Evolutionary conservation across 2,888 invertebrate species (phyloP).

Genomic region (Drosophila meridiana): DNA sequence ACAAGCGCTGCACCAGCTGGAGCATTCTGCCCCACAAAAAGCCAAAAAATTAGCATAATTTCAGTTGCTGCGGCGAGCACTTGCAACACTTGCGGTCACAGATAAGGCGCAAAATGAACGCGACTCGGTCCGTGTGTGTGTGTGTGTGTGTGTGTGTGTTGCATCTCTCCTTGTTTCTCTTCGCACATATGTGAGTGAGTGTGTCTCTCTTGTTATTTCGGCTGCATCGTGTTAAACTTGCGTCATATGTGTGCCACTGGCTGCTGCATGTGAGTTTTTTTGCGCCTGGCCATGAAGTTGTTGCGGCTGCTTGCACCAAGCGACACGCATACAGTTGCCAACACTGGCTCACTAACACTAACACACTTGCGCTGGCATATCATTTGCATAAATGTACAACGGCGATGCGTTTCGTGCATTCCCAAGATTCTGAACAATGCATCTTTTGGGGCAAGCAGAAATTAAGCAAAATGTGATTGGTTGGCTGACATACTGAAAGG

Average conservation of each 20-base stretch:
- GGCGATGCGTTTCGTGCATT: constrained; percentile 41
- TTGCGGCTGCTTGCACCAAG: constrained; percentile 42
- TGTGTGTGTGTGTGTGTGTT: constrained; percentile 15
- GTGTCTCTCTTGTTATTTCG: constrained; percentile 50
- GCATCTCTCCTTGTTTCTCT: not conserved
- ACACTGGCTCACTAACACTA: constrained; percentile 15
- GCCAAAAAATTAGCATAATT: constrained; percentile 76
- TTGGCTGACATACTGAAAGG: not conserved
- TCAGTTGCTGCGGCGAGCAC: constrained; percentile 61
- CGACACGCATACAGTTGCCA: constrained; percentile 23
- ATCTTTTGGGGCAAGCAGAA: constrained; percentile 19
- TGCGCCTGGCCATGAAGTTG: constrained; percentile 51
- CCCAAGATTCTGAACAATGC: constrained; percentile 49
- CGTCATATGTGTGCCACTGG: constrained; percentile 48
- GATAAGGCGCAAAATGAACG: constrained; percentile 77
- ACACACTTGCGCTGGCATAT: constrained; percentile 21
- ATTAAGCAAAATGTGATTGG: not conserved
- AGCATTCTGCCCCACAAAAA: constrained; percentile 69
- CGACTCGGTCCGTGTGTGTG: constrained; percentile 31
- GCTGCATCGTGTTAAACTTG: constrained; percentile 56
- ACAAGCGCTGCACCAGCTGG: constrained; percentile 36
- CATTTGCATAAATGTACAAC: constrained; percentile 73
- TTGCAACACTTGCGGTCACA: constrained; percentile 68
- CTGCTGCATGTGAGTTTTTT: constrained; percentile 33
- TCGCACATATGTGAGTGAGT: constrained; percentile 10